Evolutionary conservation across 2,113 vertebrate genomes (phyloP), one percentile per base, ranked within the genome.

Genomic region (Elgaria multicarinata): DNA sequence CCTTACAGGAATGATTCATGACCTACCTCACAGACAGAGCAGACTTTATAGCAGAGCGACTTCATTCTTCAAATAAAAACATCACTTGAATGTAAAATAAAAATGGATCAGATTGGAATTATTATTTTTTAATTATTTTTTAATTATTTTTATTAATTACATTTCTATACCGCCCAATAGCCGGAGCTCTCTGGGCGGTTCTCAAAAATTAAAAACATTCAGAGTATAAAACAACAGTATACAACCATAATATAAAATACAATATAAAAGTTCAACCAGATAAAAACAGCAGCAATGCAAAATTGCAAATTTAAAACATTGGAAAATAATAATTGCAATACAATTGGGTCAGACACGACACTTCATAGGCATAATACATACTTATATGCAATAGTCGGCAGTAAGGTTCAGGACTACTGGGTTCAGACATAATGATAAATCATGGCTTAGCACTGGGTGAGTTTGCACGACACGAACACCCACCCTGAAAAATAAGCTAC

Each of bases 1-100:
- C n/a, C 55, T 55, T 72, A n/a, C 44, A 36, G 50, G 77, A 81
- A 81, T 88, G 66, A 81, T 79, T 87, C 86, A 87, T 80, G 62
- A 39, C 76, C 76, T 53, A 66, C 58, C 33, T 53, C 75, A 50
- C 62, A 39, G 86, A 79, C 33, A 86, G 20, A 69, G 42, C 83
- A 69, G 64, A 69, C 42, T 84, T 46, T 84, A 84, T 46, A 69
- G 33, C n/a, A 50, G 69, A 71, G 5, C 44, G 44, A 71, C 42
- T 84, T 71, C 33, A 44, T 20, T 69, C 83, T 69, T 69, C 83
- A 71, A 84, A 84, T 44, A 28, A 76, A 66, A 76, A 50, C 22
- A 71, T 79, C 3, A 16, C 33, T 79, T 90, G 28, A 22, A 31
- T 14, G 55, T 50, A 18, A 36, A 46, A 44, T 55, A 46, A 64